Evolutionary conservation across 2,113 vertebrate species (phyloP), one percentile per base, ranked within the genome.

Genomic region (Microtus montanus): DNA sequence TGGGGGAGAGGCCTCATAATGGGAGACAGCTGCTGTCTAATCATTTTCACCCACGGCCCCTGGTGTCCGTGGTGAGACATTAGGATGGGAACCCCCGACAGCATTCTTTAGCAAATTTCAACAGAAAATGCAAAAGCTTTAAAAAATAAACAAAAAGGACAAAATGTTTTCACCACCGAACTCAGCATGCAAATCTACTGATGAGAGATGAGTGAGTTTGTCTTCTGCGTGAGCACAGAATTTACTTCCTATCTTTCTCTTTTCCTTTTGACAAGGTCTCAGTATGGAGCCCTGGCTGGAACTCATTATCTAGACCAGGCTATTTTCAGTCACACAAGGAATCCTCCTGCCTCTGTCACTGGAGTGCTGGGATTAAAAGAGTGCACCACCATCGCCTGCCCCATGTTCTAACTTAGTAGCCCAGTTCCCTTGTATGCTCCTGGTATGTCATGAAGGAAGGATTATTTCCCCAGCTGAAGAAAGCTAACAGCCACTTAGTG

Each of bases 161-260:
- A 35, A 79, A 87, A 41, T 86, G 66, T 64, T 85, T 96, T 89
- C 52, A 87, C 63, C 33, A 86, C 52, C 70, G 54, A 94, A 78
- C 68, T 41, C 47, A 91, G 58, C 47, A 33, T 61, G 84, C 33
- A 80, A 54, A 64, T 83, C 79, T 66, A n/a, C 74, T 15, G 33
- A 35, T 78, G 28, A 52, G 15, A 3, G 61, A 77, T 68, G 41
- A 95, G 30, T 33, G 33, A 84, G 12, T 9, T 64, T 1, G 49
- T 49, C 58, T 74, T 38, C 70, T 58, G 2, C 1, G 20, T 54
- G 64, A 26, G 0, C 35, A 49, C 24, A 75, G 87, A 90, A 95
- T 64, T 66, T 24, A 1, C 79, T 54, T 74, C 58, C 19, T 66
- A 52, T 19, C 14, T 20, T 33, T 52, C 47, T 79, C 4, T 35